Evolutionary conservation across 2,888 invertebrate species (phyloP).

Genomic region (Phortica magna): DNA sequence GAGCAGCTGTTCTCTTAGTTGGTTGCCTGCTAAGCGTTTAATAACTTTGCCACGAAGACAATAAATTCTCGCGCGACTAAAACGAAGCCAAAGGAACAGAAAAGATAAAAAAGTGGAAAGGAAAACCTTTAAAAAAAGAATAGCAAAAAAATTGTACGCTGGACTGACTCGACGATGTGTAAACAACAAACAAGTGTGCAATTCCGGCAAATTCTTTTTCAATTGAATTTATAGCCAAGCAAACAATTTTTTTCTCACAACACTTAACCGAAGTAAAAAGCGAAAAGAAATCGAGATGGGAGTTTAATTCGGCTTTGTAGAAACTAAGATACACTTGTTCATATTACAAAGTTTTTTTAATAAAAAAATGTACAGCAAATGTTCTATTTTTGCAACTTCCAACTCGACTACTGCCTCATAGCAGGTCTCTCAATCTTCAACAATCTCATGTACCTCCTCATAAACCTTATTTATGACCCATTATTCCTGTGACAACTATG

Average conservation of each 20-base stretch:
- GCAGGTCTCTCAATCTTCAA: no score
- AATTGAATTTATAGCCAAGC: constrained; percentile 62
- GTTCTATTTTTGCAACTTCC: no score
- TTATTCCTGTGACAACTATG: no score
- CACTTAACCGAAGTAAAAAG: no score
- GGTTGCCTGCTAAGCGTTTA: constrained; percentile 15
- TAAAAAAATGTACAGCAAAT: no score
- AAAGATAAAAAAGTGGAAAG: not conserved
- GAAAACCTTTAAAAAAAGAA: not conserved
- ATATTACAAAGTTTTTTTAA: no score
- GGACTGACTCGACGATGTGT: constrained; percentile 1
- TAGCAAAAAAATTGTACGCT: not conserved
- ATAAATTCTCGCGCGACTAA: constrained; percentile 25
- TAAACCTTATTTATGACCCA: no score
- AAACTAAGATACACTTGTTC: not conserved
- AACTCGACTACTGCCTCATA: no score
- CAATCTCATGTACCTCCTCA: no score
- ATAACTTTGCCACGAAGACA: constrained; percentile 24
- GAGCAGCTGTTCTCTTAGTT: constrained; percentile 18
- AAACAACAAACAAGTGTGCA: constrained; percentile 26
- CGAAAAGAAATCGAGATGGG: no score
- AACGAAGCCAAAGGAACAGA: constrained; percentile 12
- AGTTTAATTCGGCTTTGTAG: no score
- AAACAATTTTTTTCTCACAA: not conserved
- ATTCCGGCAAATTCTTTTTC: constrained; percentile 51